Percentiles rank a stretch among this genome's conserved stretches.
These are phyloP conservation scores for Melanotus villosus DNA, from an alignment of 2,888 invertebrate genomes.

Conservation along the genomic window DNA sequence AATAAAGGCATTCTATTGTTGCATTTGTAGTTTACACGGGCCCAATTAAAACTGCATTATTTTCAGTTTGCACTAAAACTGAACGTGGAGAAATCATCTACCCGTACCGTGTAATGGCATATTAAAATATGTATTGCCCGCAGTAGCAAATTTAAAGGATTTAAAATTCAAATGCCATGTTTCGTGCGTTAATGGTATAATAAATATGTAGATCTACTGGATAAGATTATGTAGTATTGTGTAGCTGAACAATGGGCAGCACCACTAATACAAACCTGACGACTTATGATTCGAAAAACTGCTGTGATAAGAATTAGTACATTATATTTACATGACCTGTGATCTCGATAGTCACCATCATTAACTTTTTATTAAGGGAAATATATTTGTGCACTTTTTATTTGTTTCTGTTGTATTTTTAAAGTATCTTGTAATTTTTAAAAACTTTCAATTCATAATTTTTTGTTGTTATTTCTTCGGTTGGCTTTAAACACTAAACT, in stretches of 20 bases:
- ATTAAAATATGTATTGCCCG: slow-evolving; percentile 60
- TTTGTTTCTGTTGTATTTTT: too few relatives aligned
- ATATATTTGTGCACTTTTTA: too few relatives aligned
- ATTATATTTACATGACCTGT: neutral
- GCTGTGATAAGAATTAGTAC: slow-evolving; percentile 18
- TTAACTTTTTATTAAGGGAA: too few relatives aligned
- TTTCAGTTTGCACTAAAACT: neutral
- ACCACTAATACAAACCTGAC: slow-evolving; percentile 27
- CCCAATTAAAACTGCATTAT: slow-evolving; percentile 19
- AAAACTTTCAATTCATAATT: too few relatives aligned
- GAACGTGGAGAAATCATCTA: slow-evolving; percentile 13
- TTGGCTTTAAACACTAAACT: too few relatives aligned
- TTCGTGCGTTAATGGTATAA: slow-evolving; percentile 65
- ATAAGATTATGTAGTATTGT: slow-evolving; percentile 64
- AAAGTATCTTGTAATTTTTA: too few relatives aligned
- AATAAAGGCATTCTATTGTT: slow-evolving; percentile 6
- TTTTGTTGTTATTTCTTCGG: too few relatives aligned
- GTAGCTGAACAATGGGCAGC: slow-evolving; percentile 58
- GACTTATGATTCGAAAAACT: slow-evolving; percentile 23
- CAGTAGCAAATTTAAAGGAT: slow-evolving; percentile 65
- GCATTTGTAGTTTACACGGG: neutral
- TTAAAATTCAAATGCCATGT: slow-evolving; percentile 66
- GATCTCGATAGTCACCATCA: too few relatives aligned
- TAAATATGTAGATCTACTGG: slow-evolving; percentile 66
- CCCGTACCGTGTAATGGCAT: slow-evolving; percentile 52